Evolutionary conservation across 2,888 invertebrate genomes (phyloP).

Genomic region (Artemia sinica): DNA sequence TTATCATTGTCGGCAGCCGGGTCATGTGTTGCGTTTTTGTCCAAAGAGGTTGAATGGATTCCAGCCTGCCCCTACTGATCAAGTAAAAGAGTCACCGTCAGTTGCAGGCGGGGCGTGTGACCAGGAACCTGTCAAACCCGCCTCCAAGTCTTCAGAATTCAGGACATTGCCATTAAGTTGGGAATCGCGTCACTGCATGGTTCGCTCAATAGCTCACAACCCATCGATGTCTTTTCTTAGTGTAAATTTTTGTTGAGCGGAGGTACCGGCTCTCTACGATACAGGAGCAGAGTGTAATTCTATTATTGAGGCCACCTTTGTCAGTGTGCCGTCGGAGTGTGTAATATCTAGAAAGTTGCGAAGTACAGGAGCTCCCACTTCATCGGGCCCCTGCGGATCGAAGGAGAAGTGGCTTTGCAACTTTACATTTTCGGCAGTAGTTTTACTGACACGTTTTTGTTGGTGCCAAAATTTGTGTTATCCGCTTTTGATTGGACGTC

Average conservation of each 20-base stretch:
- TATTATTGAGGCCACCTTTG: not conserved
- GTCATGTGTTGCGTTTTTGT: no score
- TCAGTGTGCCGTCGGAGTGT: not conserved
- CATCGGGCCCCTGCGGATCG: slow-evolving; percentile 2
- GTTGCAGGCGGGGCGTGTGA: not conserved
- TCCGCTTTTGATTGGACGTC: not conserved
- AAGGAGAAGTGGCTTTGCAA: not conserved
- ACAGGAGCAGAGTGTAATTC: no score
- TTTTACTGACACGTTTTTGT: not conserved
- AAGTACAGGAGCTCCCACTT: not conserved
- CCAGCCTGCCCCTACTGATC: no score
- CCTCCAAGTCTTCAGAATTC: no score
- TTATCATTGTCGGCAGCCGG: no score
- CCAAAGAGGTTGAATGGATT: no score
- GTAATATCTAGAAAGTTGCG: not conserved
- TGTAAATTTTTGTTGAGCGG: not conserved
- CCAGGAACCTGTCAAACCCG: no score
- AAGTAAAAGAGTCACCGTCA: not conserved
- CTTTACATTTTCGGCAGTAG: not conserved
- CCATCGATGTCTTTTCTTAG: no score
- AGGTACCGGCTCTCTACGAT: not conserved
- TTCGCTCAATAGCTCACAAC: no score
- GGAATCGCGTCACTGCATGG: no score
- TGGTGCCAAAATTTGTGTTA: not conserved
- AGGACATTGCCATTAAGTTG: no score